phyloP scores from a whole-genome alignment of 2,888 invertebrate genomes.

The Lissocephala sabroskyi region DNA sequence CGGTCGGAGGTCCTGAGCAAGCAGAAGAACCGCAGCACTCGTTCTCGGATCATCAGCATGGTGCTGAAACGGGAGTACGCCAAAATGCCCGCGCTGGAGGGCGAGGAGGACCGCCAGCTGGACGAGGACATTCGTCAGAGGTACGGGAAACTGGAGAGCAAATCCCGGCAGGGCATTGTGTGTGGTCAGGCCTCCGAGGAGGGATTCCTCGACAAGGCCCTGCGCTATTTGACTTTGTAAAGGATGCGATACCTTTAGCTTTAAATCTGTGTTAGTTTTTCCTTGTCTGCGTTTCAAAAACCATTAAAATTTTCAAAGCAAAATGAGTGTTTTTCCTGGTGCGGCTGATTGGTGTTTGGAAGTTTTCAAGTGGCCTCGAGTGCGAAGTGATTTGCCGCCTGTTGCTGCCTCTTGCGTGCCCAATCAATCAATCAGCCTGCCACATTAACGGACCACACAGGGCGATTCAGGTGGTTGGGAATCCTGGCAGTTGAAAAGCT shows the following conservation, averaged over 20 bases:
- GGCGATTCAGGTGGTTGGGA: slow-evolving; percentile 12
- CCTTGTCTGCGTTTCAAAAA: slow-evolving; percentile 30
- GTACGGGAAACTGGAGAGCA: slow-evolving; percentile 14
- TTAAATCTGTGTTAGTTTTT: slow-evolving; percentile 4
- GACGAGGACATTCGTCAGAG: slow-evolving; percentile 24
- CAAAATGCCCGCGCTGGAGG: slow-evolving; percentile 17
- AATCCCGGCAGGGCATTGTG: slow-evolving; percentile 25
- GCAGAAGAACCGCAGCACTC: slow-evolving; percentile 35
- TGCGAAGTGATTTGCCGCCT: slow-evolving; percentile 15
- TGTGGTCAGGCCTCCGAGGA: slow-evolving; percentile 31
- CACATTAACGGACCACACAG: slow-evolving; percentile 11
- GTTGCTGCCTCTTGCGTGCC: slow-evolving; percentile 25
- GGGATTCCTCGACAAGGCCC: slow-evolving; percentile 57
- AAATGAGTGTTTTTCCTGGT: no score
- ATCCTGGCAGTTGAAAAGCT: neutral
- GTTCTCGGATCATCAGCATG: slow-evolving; percentile 57
- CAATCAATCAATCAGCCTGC: slow-evolving; percentile 2
- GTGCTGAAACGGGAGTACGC: slow-evolving; percentile 49
- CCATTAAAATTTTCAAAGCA: no score
- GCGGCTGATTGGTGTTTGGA: no score
- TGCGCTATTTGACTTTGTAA: slow-evolving; percentile 63
- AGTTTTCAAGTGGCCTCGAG: no score
- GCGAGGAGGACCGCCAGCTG: slow-evolving; percentile 29
- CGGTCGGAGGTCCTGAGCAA: slow-evolving; percentile 32
- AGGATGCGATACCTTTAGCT: slow-evolving; percentile 1